Base-by-base conservation (phyloP, 2,797 vertebrate genomes). In the Syngnathus rostellatus region DNA sequence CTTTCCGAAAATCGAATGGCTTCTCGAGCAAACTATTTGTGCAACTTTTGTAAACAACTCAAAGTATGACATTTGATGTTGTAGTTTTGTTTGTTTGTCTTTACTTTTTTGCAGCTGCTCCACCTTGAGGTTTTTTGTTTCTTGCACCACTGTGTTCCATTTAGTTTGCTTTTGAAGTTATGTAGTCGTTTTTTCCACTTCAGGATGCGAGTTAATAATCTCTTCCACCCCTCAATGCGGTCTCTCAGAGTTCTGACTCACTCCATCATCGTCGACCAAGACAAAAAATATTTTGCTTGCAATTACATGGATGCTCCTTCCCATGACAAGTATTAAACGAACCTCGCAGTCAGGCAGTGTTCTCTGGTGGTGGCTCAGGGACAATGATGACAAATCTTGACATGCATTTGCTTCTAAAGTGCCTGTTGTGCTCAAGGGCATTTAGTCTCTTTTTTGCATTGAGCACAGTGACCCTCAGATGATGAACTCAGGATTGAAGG, bases 341-440 rank as follows among this genome's bases (percentile, higher is more conserved):
- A 70, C 70, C 74, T 72, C 63, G 66, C 66, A 79, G 77, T 57
- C 84, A 86, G n/a, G 78, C 81, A 69, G 69, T n/a, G 62, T 80
- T 85, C 77, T 76, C 71, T 60, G 58, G 41, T 63, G 80, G 77
- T 75, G 79, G 77, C 78, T 77, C 73, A 31, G 71, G 75, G 81
- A 90, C 88, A 90, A 91, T 89, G 86, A 83, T 51, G 68, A 84
- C 85, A 91, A 79, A 78, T 88, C 82, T 85, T 85, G 81, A 90
- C 86, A 88, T 87, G 85, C 84, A 85, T 90, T 90, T 87, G 85
- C 80, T 66, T 66, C 73, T 84, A 85, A 89, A 92, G 90, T 91
- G 90, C 85, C 79, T 83, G 85, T 86, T 88, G 83, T 81, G 85
- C 90, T 87, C 67, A 65, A 86, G 86, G 88, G 86, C 83, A 73